Evolutionary conservation across 2,888 invertebrate genomes (phyloP).

Genomic region (Thumatha senex): DNA sequence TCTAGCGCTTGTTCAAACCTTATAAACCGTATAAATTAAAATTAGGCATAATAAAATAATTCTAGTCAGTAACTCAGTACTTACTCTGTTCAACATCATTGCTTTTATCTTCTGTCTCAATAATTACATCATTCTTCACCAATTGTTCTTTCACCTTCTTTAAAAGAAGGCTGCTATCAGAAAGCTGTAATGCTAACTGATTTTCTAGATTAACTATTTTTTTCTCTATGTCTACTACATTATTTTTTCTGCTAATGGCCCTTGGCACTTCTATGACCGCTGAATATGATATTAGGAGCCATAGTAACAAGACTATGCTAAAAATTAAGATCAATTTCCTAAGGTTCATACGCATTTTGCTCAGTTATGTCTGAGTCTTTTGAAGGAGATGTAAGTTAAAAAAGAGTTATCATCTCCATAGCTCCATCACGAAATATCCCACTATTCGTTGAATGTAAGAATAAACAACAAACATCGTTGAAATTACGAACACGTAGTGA

Average conservation of each 20-base stretch:
- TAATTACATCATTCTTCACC: slow-evolving; percentile 31
- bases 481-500: slow-evolving; percentile 7
- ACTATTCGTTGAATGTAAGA: slow-evolving; percentile 17
- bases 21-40: too few species aligned
- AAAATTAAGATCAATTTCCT: slow-evolving; percentile 54
- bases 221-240: slow-evolving; percentile 47
- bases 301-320: slow-evolving; percentile 48
- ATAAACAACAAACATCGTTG: slow-evolving; percentile 38
- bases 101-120: slow-evolving; percentile 1
- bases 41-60: too few species aligned
- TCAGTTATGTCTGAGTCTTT: slow-evolving; percentile 7
- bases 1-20: too few species aligned
- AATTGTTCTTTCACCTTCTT: slow-evolving; percentile 52
- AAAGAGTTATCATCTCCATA: slow-evolving; percentile 24
- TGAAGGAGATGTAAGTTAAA: slow-evolving; percentile 15
- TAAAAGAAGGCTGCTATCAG: slow-evolving; percentile 57
- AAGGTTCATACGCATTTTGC: slow-evolving; percentile 70
- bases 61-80: too few species aligned
- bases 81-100: slow-evolving; percentile 25
- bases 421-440: slow-evolving; percentile 10
- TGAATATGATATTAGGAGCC: slow-evolving; percentile 59
- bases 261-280: slow-evolving; percentile 53
- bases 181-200: slow-evolving; percentile 51
- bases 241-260: slow-evolving; percentile 23
- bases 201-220: slow-evolving; percentile 53